Conservation (phyloP, 2,888 invertebrate species). For the Rhagophthalmus giganteus region DNA sequence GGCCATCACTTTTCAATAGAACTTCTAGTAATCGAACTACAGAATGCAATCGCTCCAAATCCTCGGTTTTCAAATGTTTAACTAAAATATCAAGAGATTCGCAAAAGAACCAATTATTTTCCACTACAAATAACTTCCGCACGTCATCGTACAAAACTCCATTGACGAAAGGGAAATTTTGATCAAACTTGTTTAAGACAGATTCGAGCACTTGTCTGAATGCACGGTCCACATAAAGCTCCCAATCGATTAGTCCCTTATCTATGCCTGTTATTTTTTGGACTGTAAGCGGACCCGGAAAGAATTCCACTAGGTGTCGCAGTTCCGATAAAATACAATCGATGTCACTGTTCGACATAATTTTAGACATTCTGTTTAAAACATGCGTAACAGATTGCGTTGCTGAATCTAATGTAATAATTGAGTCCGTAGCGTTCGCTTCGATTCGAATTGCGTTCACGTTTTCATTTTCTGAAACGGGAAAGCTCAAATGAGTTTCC, state of each 20-base stretch:
- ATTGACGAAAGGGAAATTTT: constrained; percentile 61
- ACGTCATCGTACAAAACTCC: constrained; percentile 54
- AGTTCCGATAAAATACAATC: constrained; percentile 46
- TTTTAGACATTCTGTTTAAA: constrained; percentile 40
- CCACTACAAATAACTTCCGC: constrained; percentile 58
- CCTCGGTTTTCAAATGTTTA: constrained; percentile 57
- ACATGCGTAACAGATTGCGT: constrained; percentile 7
- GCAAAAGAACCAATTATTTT: constrained; percentile 57
- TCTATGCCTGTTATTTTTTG: constrained; percentile 67
- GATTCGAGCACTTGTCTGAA: constrained; percentile 60
- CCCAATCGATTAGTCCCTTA: constrained; percentile 44
- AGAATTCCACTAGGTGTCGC: constrained; percentile 44
- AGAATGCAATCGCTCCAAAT: constrained; percentile 47
- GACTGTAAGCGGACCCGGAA: constrained; percentile 65
- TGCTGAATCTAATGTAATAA: constrained; percentile 25
- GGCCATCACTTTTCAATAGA: constrained; percentile 61
- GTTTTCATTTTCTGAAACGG: constrained; percentile 43
- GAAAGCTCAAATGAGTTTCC: constrained; percentile 55
- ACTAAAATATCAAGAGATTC: constrained; percentile 59
- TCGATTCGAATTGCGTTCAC: constrained; percentile 5
- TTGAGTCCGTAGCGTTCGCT: constrained; percentile 1
- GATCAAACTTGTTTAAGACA: constrained; percentile 58
- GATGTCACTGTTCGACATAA: constrained; percentile 51
- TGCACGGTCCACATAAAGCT: constrained; percentile 52
- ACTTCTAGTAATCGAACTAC: constrained; percentile 56